These are phyloP conservation scores for Anguilla anguilla DNA, from an alignment of 2,797 vertebrate genomes.

Conservation along the genomic window DNA sequence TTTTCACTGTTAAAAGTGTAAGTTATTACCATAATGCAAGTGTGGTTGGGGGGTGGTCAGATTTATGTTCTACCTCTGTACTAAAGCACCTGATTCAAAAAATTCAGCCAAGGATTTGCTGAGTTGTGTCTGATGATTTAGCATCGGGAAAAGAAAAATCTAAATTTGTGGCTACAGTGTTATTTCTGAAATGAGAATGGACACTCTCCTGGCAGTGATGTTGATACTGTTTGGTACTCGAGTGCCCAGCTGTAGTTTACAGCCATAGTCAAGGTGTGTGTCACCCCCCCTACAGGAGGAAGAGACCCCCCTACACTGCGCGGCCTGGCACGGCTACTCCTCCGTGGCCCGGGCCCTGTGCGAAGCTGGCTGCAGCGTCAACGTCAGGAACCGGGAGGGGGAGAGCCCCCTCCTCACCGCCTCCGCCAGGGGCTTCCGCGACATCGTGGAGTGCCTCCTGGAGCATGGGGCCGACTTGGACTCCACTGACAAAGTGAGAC, in stretches of 20 bases:
- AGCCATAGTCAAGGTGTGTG: background rate
- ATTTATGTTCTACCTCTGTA: background rate
- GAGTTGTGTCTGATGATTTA: background rate
- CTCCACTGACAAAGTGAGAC: conserved; percentile 86
- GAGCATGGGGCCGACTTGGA: conserved; percentile 84
- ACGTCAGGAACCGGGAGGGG: conserved; percentile 88
- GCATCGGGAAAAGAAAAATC: background rate
- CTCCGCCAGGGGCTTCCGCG: conserved; percentile 89
- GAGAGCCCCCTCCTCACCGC: conserved; percentile 91
- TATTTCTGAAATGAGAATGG: background rate
- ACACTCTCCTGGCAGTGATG: background rate
- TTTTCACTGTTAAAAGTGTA: background rate
- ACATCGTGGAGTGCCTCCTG: conserved; percentile 92
- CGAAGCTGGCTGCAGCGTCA: conserved; percentile 82
- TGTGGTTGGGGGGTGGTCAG: background rate
- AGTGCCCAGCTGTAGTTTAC: background rate
- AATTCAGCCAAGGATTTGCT: background rate
- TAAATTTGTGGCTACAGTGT: background rate
- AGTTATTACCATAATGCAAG: background rate
- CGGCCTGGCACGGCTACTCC: conserved; percentile 94
- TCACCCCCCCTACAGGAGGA: conserved; percentile 77
- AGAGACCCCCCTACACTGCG: conserved; percentile 93
- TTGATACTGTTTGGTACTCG: background rate
- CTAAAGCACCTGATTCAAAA: background rate
- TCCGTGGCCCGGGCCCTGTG: conserved; percentile 86